These are phyloP conservation scores for Chironomus tepperi DNA, from an alignment of 1,140 invertebrate species.

Conservation along the genomic window DNA sequence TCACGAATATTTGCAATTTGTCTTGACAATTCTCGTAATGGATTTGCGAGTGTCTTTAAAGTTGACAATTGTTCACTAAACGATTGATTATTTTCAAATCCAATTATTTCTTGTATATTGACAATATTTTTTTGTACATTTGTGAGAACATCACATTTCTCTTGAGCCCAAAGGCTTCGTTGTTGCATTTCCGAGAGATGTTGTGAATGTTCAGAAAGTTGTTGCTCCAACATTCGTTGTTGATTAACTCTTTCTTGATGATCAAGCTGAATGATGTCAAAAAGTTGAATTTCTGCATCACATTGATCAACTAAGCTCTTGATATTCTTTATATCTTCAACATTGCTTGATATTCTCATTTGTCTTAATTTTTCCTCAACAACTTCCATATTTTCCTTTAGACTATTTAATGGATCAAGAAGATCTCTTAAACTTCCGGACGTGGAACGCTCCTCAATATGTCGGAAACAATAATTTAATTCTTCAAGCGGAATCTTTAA, in stretches of 20 bases:
- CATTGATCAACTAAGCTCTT: background rate
- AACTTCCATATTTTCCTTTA: constrained; percentile 30
- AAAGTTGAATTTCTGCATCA: constrained; percentile 18
- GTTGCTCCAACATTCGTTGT: background rate
- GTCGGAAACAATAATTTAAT: constrained; percentile 38
- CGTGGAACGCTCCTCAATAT: constrained; percentile 37
- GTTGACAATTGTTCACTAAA: constrained; percentile 30
- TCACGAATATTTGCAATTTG: constrained; percentile 40
- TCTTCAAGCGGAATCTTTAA: constrained; percentile 37
- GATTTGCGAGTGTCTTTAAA: constrained; percentile 38
- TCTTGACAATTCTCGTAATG: constrained; percentile 42
- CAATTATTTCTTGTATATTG: constrained; percentile 1
- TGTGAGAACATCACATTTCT: background rate
- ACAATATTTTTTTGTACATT: constrained; percentile 11
- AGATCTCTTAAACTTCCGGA: constrained; percentile 37
- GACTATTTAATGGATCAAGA: constrained; percentile 36
- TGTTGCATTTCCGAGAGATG: background rate
- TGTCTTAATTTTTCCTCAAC: background rate
- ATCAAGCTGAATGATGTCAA: background rate
- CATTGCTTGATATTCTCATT: background rate
- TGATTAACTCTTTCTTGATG: constrained; percentile 5
- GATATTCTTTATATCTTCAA: background rate
- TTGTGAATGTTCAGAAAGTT: background rate
- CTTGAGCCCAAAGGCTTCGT: background rate
- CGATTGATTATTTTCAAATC: background rate